Conservation (phyloP, 2,113 vertebrate genomes). For the Oriolus oriolus region DNA sequence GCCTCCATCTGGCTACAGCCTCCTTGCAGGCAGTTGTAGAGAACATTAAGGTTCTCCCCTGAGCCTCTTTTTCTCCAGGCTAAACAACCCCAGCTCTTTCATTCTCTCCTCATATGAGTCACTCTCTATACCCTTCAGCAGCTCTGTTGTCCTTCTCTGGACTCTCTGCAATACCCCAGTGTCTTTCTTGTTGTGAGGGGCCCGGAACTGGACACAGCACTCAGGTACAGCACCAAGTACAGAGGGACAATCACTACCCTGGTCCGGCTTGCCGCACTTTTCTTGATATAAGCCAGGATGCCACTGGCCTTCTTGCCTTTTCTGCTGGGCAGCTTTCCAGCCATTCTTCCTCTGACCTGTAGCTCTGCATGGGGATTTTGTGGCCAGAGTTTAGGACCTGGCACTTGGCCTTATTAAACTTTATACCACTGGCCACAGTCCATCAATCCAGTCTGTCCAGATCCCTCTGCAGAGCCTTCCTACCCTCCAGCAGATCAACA, state of each 20-base stretch:
- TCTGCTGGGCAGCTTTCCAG: not conserved
- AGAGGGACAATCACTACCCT: not conserved
- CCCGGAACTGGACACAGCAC: not conserved
- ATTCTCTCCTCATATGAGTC: not conserved
- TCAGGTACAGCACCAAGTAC: not conserved
- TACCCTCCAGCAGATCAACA: not conserved
- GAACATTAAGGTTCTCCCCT: not conserved
- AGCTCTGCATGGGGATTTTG: not conserved
- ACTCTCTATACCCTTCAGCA: not conserved
- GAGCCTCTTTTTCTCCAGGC: not conserved
- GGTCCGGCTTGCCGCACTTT: not conserved
- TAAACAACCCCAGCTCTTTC: not conserved
- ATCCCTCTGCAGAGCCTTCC: not conserved
- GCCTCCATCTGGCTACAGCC: rapidly evolving
- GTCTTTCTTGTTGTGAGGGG: not conserved
- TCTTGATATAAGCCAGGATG: no score
- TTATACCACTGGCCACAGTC: not conserved
- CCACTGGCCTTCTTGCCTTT: not conserved
- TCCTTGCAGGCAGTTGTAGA: not conserved
- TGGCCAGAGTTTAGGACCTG: not conserved
- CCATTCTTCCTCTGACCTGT: not conserved
- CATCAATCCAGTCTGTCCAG: no score
- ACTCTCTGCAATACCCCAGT: not conserved
- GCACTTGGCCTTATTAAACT: not conserved
- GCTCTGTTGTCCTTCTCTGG: not conserved